Percentiles rank a stretch among this genome's conserved stretches.
Conservation (phyloP, 2,797 vertebrate genomes). For the Clarias fuscus region DNA sequence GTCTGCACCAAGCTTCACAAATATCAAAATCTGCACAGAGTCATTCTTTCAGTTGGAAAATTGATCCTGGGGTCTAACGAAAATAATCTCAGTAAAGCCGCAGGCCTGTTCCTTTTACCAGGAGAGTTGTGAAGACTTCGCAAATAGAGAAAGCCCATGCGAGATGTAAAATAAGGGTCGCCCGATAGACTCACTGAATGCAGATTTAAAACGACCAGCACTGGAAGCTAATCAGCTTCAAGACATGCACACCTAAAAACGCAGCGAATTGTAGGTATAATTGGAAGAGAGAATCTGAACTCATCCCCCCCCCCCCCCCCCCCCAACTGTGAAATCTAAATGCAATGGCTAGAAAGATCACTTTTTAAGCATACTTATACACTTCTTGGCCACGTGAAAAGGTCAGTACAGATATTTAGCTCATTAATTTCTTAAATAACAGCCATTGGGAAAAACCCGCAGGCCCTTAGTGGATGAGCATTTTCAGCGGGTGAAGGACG, state of each 20-base stretch:
- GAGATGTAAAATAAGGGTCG: conserved; percentile 25
- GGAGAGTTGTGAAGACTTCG: conserved; percentile 29
- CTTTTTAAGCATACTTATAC: neutral
- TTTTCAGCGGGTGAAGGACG: neutral
- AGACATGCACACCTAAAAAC: neutral
- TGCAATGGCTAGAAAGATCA: neutral
- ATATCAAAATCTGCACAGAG: conserved; percentile 44
- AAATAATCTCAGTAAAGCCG: conserved; percentile 44
- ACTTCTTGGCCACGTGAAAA: conserved; percentile 8
- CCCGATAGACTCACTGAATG: neutral
- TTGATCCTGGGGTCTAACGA: conserved; percentile 42
- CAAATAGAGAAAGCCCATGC: conserved; percentile 26
- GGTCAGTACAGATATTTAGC: conserved; percentile 6
- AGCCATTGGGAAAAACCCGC: neutral
- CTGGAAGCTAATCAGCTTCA: neutral
- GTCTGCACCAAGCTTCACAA: conserved; percentile 39
- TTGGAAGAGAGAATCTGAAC: neutral
- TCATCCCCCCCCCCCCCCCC: too few species aligned
- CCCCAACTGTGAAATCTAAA: neutral
- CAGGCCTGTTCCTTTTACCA: conserved; percentile 29
- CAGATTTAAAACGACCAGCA: conserved; percentile 14
- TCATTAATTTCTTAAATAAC: conserved; percentile 17
- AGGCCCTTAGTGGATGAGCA: neutral
- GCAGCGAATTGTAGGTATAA: neutral
- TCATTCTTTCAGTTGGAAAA: conserved; percentile 42